A percentile compares a stretch with the other conserved stretches of the same genome.
Conservation (phyloP, 1,140 invertebrate genomes). For the Penaeus japonicus region DNA sequence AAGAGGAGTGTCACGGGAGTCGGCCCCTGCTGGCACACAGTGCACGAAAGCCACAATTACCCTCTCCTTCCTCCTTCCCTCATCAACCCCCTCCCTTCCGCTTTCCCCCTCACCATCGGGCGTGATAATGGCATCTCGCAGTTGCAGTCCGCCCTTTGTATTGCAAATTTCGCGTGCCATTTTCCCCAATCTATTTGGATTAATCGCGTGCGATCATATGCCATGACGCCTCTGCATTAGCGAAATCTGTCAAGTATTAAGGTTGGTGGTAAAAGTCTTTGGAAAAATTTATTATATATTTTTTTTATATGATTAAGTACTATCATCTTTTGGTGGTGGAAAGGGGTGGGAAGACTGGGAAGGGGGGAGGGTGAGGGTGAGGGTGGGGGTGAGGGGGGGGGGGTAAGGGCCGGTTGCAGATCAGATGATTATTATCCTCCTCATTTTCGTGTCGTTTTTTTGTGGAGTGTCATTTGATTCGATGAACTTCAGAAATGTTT, state of each 20-base stretch:
- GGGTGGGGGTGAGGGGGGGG: too few species aligned
- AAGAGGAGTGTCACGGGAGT: too few species aligned
- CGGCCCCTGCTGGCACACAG: too few species aligned
- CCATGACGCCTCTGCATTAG: neutral
- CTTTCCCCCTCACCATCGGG: slow-evolving; percentile 4
- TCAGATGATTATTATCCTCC: neutral
- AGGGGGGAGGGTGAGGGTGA: too few species aligned
- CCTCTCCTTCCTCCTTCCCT: neutral
- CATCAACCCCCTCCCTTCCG: neutral
- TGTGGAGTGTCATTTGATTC: too few species aligned
- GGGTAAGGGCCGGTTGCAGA: neutral
- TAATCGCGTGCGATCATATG: neutral
- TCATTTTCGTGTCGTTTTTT: too few species aligned
- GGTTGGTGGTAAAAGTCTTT: neutral
- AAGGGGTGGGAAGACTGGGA: too few species aligned
- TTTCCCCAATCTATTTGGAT: neutral
- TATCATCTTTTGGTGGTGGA: too few species aligned
- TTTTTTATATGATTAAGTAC: neutral
- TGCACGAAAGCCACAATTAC: neutral
- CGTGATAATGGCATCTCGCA: neutral
- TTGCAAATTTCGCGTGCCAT: too few species aligned
- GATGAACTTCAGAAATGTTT: too few species aligned
- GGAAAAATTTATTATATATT: neutral
- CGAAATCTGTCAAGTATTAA: neutral
- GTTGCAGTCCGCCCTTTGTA: too few species aligned